Evolutionary conservation across 2,888 invertebrate species (phyloP).

Genomic region (Endotricha flammealis): DNA sequence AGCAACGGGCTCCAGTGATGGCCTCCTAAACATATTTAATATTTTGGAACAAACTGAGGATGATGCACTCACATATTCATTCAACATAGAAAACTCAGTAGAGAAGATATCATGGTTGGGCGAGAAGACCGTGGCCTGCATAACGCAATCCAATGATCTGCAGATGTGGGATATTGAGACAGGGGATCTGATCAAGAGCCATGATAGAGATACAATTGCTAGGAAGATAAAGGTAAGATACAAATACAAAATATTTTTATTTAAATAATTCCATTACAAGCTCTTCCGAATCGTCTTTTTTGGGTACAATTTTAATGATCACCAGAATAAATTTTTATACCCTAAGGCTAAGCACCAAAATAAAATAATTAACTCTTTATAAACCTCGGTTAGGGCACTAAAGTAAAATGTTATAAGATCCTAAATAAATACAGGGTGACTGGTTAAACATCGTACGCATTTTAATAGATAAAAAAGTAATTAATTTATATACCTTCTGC

Average conservation of each 20-base stretch:
- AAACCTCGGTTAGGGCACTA: too few relatives aligned
- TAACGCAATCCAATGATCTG: conserved; percentile 84
- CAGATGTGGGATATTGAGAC: conserved; percentile 81
- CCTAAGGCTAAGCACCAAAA: too few relatives aligned
- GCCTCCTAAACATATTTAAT: conserved; percentile 91
- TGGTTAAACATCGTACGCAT: too few relatives aligned
- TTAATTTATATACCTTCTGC: too few relatives aligned
- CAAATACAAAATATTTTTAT: too few relatives aligned
- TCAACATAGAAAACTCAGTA: conserved; percentile 89
- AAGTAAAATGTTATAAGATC: too few relatives aligned
- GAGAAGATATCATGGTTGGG: conserved; percentile 80
- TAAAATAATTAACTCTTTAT: too few relatives aligned
- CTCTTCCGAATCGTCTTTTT: too few relatives aligned
- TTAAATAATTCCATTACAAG: too few relatives aligned
- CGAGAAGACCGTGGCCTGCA: conserved; percentile 74
- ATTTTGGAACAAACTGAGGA: conserved; percentile 85
- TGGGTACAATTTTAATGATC: too few relatives aligned
- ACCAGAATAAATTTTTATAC: neutral
- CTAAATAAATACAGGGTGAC: too few relatives aligned
- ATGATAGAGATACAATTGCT: conserved; percentile 78
- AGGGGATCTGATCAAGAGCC: conserved; percentile 78
- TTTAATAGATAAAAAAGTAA: too few relatives aligned
- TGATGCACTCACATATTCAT: conserved; percentile 85
- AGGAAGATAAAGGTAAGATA: conserved; percentile 71
- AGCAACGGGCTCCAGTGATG: conserved; percentile 89